Base-by-base conservation (phyloP, 2,113 vertebrate genomes). In the Thinocorus orbignyianus region DNA sequence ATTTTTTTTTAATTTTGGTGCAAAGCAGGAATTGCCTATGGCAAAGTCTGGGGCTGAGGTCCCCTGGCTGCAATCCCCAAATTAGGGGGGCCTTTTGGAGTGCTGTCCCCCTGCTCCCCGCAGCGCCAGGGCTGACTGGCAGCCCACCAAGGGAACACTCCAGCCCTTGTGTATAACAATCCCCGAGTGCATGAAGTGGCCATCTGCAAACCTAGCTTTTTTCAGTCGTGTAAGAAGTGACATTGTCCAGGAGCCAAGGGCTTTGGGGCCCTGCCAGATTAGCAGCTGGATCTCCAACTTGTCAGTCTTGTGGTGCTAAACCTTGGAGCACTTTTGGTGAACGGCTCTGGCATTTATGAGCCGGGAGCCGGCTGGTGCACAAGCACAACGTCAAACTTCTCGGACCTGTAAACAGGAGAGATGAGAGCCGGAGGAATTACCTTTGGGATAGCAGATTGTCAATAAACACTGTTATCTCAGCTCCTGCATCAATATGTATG, bases 141-240 rank as follows among this genome's bases (percentile, higher is more conserved):
- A 95, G 91, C 91, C 61, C 81, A 86, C 92, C 92, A 88, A 96
- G 88, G 83, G 73, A 94, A 89, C 91, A 68, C 95, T 96, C 65
- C 80, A 88, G 83, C 69, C 72, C 94, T 94, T 88, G 85, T 88
- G 92, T 55, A 3, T 62, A 81, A 91, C 96, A 88, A 71, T 94
- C 65, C 93, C 90, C 0, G 0, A 89, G 95, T 58, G 86, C 93
- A 19, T 92, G 80, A 92, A 96, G 96, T 96, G 96, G 95, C 96
- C 96, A 96, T 96, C 95, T 96, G 96, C 93, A 93, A 96, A 96
- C 92, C 80, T 93, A 79, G 95, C 91, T 94, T 94, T 94, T 94
- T 96, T 94, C 92, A 96, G 89, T 25, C 18, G 77, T 33, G 73
- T 93, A 94, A 95, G 95, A 85, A 96, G 87, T 92, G 95, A 95